Conservation (phyloP, 2,797 vertebrate genomes). For the Cyclopterus lumpus region DNA sequence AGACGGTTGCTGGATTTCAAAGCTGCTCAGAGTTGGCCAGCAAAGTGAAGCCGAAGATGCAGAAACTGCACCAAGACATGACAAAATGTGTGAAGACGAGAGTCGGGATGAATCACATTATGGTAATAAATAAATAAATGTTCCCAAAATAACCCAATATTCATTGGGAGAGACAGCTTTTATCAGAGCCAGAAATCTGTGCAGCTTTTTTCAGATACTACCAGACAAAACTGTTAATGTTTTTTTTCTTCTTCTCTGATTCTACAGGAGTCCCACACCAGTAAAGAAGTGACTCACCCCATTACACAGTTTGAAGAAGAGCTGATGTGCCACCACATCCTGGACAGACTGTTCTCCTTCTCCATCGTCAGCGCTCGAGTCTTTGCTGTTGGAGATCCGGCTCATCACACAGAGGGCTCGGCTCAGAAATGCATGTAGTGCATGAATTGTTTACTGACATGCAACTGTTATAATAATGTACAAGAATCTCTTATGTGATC, state of each 20-base stretch:
- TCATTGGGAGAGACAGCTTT: neutral
- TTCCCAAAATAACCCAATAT: neutral
- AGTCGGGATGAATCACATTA: accelerated
- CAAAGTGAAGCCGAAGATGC: slow-evolving; percentile 35
- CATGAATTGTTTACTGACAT: neutral
- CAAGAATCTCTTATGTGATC: slow-evolving; percentile 52
- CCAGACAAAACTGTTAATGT: neutral
- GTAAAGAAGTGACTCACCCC: accelerated
- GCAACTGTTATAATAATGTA: slow-evolving; percentile 3
- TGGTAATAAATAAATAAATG: slow-evolving; percentile 30
- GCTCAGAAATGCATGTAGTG: slow-evolving; percentile 46
- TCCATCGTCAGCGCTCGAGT: slow-evolving; percentile 82
- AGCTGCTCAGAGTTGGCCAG: slow-evolving; percentile 42
- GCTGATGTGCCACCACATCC: slow-evolving; percentile 67
- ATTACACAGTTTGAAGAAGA: accelerated
- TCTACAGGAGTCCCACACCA: slow-evolving; percentile 15
- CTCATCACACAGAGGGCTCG: slow-evolving; percentile 29
- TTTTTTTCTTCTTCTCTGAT: neutral
- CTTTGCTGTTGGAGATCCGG: slow-evolving; percentile 74
- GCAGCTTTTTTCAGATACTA: neutral
- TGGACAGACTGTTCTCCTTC: slow-evolving; percentile 83
- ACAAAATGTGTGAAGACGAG: slow-evolving; percentile 27
- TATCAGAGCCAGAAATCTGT: neutral
- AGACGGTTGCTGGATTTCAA: slow-evolving; percentile 34
- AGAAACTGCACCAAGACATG: slow-evolving; percentile 53